phyloP scores from a whole-genome alignment of 2,113 vertebrate genomes.

The Sturnus vulgaris region DNA sequence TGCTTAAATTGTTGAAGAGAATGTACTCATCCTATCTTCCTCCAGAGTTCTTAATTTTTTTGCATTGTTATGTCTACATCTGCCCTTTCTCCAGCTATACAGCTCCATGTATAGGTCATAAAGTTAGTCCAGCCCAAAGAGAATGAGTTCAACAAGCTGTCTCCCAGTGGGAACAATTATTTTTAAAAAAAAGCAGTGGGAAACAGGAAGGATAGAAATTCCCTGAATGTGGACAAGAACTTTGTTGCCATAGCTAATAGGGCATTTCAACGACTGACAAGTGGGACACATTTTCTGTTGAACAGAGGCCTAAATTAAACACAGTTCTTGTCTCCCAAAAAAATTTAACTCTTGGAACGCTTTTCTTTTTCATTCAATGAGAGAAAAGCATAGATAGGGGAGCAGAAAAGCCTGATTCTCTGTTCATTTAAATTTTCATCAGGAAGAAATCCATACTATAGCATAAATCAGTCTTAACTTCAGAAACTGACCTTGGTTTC shows the following conservation, averaged over 20 bases:
- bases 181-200: neutral
- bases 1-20: neutral
- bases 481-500: neutral
- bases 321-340: neutral
- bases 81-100: neutral
- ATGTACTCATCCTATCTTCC: neutral
- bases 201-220: neutral
- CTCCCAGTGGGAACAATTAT: constrained; percentile 50
- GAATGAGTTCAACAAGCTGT: neutral
- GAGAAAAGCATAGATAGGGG: neutral
- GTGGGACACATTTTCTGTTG: neutral
- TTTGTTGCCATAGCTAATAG: neutral
- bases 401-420: neutral
- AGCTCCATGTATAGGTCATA: neutral
- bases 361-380: neutral
- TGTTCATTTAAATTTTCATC: neutral
- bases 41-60: neutral
- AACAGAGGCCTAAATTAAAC: neutral
- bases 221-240: neutral
- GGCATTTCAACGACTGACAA: constrained; percentile 10
- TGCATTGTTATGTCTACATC: neutral
- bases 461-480: neutral
- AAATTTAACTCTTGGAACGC: neutral
- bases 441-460: neutral
- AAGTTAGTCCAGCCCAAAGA: neutral